These are phyloP conservation scores for Gymnoscopelus braueri DNA, from an alignment of 2,797 vertebrate species.

Conservation along the genomic window DNA sequence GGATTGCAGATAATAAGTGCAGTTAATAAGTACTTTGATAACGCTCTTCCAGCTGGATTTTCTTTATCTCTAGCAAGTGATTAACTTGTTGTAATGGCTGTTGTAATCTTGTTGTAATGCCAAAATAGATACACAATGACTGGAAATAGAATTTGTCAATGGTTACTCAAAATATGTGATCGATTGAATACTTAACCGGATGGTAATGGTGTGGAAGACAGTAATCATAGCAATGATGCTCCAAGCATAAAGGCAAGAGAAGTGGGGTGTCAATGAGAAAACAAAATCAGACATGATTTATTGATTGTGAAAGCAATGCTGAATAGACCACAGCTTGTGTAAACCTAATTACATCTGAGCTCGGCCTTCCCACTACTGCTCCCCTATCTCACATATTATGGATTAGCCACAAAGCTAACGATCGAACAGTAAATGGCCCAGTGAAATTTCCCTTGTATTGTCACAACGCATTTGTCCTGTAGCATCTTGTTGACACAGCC, in stretches of 20 bases:
- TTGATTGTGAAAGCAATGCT: slow-evolving; percentile 47
- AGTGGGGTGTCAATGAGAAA: slow-evolving; percentile 37
- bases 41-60: too few relatives aligned
- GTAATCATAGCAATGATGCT: slow-evolving; percentile 48
- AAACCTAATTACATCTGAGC: slow-evolving; percentile 72
- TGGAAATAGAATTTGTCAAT: too few relatives aligned
- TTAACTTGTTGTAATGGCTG: too few relatives aligned
- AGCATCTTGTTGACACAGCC: slow-evolving; percentile 62
- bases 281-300: slow-evolving; percentile 61
- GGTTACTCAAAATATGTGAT: too few relatives aligned
- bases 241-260: slow-evolving; percentile 44
- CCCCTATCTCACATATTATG: slow-evolving; percentile 55
- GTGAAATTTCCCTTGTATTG: slow-evolving; percentile 61
- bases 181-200: too few relatives aligned
- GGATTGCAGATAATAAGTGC: too few relatives aligned
- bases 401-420: slow-evolving; percentile 67
- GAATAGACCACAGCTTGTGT: slow-evolving; percentile 61
- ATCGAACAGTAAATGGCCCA: slow-evolving; percentile 64
- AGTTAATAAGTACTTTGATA: too few relatives aligned
- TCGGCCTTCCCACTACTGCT: slow-evolving; percentile 50
- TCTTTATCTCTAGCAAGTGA: too few relatives aligned
- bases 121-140: too few relatives aligned
- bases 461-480: slow-evolving; percentile 57
- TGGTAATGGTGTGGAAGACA: slow-evolving; percentile 28
- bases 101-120: too few relatives aligned